Percentiles rank a stretch among this genome's conserved stretches.
Evolutionary conservation across 2,113 vertebrate species (phyloP).

Genomic region (Calidris pugnax): DNA sequence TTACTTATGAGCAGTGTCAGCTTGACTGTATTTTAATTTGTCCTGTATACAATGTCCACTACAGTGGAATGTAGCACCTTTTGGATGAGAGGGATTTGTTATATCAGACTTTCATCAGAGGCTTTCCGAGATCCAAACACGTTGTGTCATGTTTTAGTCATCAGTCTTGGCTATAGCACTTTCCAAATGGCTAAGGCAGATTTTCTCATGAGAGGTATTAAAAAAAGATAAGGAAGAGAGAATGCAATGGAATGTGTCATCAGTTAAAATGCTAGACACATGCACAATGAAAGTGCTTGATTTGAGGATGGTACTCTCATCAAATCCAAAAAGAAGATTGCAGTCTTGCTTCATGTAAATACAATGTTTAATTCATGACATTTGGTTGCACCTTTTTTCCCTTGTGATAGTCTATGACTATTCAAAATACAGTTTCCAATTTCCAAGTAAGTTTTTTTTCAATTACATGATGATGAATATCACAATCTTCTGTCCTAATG

Average conservation of each 20-base stretch:
- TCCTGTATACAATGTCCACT: neutral
- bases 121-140: neutral
- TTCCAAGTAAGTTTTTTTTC: neutral
- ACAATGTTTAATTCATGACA: neutral
- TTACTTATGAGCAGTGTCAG: neutral
- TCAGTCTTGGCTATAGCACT: neutral
- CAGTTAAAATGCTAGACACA: neutral
- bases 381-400: neutral
- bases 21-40: neutral
- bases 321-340: neutral
- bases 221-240: neutral
- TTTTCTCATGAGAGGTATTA: neutral
- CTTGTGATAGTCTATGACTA: neutral
- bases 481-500: neutral
- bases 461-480: neutral
- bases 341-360: neutral
- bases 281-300: neutral
- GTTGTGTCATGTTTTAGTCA: neutral
- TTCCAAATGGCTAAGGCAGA: neutral
- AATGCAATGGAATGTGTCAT: neutral
- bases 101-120: neutral
- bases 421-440: neutral
- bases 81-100: neutral
- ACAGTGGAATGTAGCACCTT: neutral
- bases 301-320: neutral